Percentiles rank a stretch among this genome's conserved stretches.
These are phyloP conservation scores for Theristicus caerulescens DNA, from an alignment of 2,113 vertebrate species.

Conservation along the genomic window DNA sequence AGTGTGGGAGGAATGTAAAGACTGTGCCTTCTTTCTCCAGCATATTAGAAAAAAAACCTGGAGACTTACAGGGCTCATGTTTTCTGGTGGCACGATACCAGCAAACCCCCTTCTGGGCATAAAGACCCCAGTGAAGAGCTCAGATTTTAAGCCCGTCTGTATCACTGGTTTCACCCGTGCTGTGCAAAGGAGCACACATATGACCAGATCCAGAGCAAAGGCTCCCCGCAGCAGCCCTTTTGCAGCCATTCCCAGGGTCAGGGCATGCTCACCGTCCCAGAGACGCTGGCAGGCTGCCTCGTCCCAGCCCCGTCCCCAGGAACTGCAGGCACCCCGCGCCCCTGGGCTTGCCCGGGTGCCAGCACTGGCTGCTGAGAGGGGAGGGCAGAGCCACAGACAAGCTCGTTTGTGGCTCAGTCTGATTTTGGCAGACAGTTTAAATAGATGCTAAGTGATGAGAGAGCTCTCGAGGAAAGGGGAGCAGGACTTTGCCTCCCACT, in stretches of 20 bases:
- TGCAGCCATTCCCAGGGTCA: not conserved
- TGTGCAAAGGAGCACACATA: not conserved
- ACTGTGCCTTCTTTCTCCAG: not conserved
- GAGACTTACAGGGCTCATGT: not conserved
- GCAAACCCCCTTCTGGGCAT: not conserved
- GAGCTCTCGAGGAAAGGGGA: not conserved
- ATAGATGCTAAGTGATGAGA: not conserved
- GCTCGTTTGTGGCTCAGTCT: fast-evolving
- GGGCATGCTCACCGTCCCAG: not conserved
- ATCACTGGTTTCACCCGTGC: too few species aligned
- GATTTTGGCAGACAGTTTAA: too few species aligned
- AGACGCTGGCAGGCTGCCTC: not conserved
- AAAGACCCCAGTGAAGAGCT: not conserved
- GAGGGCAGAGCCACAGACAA: not conserved
- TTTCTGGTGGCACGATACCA: not conserved
- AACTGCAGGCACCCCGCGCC: not conserved
- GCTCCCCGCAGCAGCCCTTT: not conserved
- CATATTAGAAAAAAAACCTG: not conserved
- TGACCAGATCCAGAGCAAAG: too few species aligned
- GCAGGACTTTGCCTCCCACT: not conserved
- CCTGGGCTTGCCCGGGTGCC: not conserved
- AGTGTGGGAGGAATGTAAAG: not conserved
- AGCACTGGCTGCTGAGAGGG: not conserved
- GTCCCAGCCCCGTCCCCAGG: not conserved
- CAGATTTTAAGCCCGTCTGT: too few species aligned